Conservation (phyloP, 1,140 invertebrate species). For the Drosophila dunni region DNA sequence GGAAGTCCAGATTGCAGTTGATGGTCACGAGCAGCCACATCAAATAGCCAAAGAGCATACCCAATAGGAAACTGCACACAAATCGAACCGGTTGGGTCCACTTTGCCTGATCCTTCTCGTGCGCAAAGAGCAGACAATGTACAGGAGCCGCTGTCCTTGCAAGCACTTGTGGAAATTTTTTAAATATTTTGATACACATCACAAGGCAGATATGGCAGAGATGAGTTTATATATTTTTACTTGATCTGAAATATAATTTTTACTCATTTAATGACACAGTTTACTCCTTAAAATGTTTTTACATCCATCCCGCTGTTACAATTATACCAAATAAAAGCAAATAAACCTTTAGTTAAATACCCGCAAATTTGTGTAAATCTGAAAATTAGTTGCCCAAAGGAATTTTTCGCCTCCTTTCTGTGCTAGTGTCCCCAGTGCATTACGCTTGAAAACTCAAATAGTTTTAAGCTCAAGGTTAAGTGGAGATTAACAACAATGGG, state of each 20-base stretch:
- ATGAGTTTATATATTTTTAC: not conserved
- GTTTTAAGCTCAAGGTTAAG: constrained; percentile 84
- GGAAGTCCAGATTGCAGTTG: constrained; percentile 18
- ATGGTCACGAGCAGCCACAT: constrained; percentile 48
- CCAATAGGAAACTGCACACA: constrained; percentile 32
- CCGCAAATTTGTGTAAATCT: not conserved
- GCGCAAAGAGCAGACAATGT: constrained; percentile 47
- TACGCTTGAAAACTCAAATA: constrained; percentile 85
- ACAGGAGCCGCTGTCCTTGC: constrained; percentile 1
- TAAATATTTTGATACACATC: constrained; percentile 15
- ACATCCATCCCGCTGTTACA: not conserved
- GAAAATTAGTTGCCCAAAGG: not conserved
- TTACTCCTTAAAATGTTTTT: no score
- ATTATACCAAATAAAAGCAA: not conserved
- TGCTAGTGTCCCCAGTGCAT: not conserved
- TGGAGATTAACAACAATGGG: constrained; percentile 31
- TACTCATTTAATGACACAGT: no score
- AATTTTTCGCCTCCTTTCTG: not conserved
- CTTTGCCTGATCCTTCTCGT: not conserved
- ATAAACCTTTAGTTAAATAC: not conserved
- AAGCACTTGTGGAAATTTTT: not conserved
- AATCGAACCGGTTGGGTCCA: constrained; percentile 6
- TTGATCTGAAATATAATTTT: no score
- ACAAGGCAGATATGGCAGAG: not conserved
- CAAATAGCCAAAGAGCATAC: constrained; percentile 38